Conservation (phyloP, 2,888 invertebrate species). For the Plusia festucae region DNA sequence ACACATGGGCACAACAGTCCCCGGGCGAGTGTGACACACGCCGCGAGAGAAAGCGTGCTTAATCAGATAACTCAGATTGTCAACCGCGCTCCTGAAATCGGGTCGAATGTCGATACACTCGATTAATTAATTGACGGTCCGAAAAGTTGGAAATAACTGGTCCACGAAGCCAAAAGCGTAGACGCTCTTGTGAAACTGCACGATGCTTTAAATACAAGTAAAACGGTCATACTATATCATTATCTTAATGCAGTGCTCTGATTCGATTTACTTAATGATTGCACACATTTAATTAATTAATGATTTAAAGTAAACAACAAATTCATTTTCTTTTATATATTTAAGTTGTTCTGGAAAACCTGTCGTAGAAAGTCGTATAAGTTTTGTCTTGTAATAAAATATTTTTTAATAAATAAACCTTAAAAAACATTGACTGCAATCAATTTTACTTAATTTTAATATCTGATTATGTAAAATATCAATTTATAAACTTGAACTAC, state of each 20-base stretch:
- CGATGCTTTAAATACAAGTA: slow-evolving; percentile 52
- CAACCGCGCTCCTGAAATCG: slow-evolving; percentile 89
- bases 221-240: slow-evolving; percentile 47
- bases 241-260: slow-evolving; percentile 38
- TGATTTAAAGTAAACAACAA: not conserved
- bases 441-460: slow-evolving; percentile 14
- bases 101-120: slow-evolving; percentile 89
- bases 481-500: slow-evolving; percentile 42
- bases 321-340: no score
- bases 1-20: slow-evolving; percentile 67
- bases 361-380: not conserved
- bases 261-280: slow-evolving; percentile 7
- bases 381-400: no score
- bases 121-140: slow-evolving; percentile 88
- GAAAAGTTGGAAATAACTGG: slow-evolving; percentile 85
- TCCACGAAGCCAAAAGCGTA: slow-evolving; percentile 78
- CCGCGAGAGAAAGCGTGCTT: slow-evolving; percentile 88
- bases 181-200: slow-evolving; percentile 77
- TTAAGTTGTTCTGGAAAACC: not conserved
- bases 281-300: slow-evolving; percentile 16
- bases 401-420: no score
- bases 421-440: no score
- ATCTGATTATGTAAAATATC: not conserved
- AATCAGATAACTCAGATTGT: slow-evolving; percentile 89
- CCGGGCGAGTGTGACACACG: slow-evolving; percentile 76